Evolutionary conservation across 2,797 vertebrate species (phyloP), one percentile per base, ranked within the genome.

Genomic region (Helarctos malayanus): DNA sequence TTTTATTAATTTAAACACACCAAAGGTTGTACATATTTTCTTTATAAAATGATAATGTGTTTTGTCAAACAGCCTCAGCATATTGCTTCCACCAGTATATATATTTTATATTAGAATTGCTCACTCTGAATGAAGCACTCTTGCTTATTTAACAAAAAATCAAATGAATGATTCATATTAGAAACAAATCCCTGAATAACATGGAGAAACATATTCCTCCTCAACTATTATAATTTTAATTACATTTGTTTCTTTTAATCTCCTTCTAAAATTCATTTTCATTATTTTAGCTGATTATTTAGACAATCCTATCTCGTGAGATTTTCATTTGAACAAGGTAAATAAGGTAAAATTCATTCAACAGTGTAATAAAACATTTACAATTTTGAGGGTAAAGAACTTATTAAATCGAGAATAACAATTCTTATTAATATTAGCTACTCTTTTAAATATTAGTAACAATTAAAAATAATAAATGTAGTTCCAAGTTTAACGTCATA

Each of bases 271-370:
- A 86, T 68, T 92, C 13, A 92, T 92, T 84, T 92, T 79, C 7
- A 76, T 84, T 95, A 65, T 86, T 94, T 87, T 71, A 83, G 54
- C 14, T 92, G 92, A 78, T 87, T 75, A 79, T 59, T 95, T 97
- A 41, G 35, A 84, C 29, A 92, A 71, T 63, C 15, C 15, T 76
- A 54, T 61, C 19, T 82, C 61, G 45, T 71, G 35, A 81, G 45
- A 45, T 93, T 81, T 83, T 73, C 61, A 65, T 35, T 82, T 89
- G 54, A 15, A 73, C 45, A 92, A 76, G 10, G 1, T n/a, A 86
- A 85, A 61, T 65, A 82, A 56, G 18, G 5, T 71, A 91, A 95
- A 82, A 73, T 71, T 63, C n/a, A 54, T 89, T 94, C 32, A 95
- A 79, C 16, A 87, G 38, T 81, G 10, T 75, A 75, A 45, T 52